Evolutionary conservation across 2,888 invertebrate genomes (phyloP).

Genomic region (Tetranychus truncatus): DNA sequence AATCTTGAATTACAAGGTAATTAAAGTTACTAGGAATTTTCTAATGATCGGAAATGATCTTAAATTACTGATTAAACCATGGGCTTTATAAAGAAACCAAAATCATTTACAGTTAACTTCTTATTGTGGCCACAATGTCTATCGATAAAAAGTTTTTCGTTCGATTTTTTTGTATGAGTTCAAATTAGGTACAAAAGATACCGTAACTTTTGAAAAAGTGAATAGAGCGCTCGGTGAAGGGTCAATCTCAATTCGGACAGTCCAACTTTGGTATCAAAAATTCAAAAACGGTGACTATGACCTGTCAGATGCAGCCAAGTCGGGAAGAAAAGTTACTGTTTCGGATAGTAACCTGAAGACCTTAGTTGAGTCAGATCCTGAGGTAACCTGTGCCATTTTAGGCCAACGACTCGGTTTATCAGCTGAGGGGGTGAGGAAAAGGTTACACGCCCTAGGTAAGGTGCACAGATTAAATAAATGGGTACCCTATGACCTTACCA

Average conservation of each 20-base stretch:
- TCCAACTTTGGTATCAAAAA: not conserved
- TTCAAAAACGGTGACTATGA: not conserved
- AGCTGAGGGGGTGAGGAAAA: not conserved
- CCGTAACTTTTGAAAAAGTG: not conserved
- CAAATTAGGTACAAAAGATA: not conserved
- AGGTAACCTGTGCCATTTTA: conserved; percentile 7
- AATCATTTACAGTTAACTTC: too few species aligned
- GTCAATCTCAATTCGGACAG: not conserved
- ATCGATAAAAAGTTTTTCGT: not conserved
- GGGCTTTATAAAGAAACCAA: too few species aligned
- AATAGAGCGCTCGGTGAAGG: not conserved
- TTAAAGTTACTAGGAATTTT: too few species aligned
- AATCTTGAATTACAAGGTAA: too few species aligned
- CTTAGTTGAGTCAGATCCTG: not conserved
- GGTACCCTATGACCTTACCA: conserved; percentile 4
- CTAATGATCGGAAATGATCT: too few species aligned
- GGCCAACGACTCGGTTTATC: not conserved
- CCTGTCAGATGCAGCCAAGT: too few species aligned
- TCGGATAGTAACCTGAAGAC: not conserved
- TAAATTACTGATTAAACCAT: too few species aligned
- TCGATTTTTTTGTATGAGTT: not conserved
- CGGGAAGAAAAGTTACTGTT: not conserved
- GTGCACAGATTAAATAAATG: not conserved
- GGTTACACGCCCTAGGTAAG: conserved; percentile 6
- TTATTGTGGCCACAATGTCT: not conserved